Base-by-base conservation (phyloP, 2,113 vertebrate genomes). In the Carassius auratus region DNA sequence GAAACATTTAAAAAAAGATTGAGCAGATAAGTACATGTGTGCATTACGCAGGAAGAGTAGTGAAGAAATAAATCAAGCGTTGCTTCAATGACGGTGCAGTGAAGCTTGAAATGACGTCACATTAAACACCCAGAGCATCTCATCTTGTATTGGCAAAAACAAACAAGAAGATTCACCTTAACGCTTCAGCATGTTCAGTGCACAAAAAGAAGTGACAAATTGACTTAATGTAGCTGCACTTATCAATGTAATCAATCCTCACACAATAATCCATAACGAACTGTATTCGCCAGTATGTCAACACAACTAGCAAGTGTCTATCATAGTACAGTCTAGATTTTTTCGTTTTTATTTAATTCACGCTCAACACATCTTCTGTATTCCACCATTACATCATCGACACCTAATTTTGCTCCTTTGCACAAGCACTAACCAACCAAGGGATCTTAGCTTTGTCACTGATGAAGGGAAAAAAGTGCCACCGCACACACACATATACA, bases 31-130 rank as follows among this genome's bases (percentile, higher is more conserved):
- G 64, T 71, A 85, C 45, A 87, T 78, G 78, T 85, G 66, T 50
- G 74, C 73, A 87, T 83, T 85, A 66, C 8, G 76, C 17, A 69
- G 42, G 84, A 74, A 90, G 89, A 85, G 26, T 26, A 90, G 88
- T 94, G 91, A 3, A 9, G 21, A 8, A 59, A 61, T 91, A 90
- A 91, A 92, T 92, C 92, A 89, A 91, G 90, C 91, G 92, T 91
- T 93, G 90, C 93, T 93, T 93, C 88, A 91, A 85, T 76, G 87
- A 89, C 84, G 90, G 91, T 90, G 91, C 91, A 93, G 93, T 92
- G 89, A 90, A 91, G 86, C 88, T 86, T 89, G 85, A 86, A 79
- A 52, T 79, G 91, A 88, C 92, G 86, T 91, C 89, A 92, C 90
- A 87, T 87, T 87, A 89, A 88, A 93, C 91, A 91, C 91, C 89